phyloP scores from a whole-genome alignment of 1,140 invertebrate species.

The Cherax destructor region DNA sequence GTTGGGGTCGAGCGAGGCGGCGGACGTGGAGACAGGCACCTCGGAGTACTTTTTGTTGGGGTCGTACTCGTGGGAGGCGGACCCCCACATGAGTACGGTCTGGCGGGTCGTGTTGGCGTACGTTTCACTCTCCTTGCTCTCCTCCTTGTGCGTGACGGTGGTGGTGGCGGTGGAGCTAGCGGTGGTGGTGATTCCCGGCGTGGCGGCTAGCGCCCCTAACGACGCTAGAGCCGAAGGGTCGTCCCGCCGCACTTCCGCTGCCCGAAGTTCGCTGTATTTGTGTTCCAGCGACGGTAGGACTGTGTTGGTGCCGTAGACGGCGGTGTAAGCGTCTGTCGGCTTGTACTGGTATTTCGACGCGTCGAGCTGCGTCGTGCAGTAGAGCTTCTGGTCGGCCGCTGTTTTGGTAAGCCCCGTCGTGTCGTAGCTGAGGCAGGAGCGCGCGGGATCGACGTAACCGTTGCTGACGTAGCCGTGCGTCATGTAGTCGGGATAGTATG shows the following conservation, averaged over 20 bases:
- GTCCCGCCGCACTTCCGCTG: constrained; percentile 52
- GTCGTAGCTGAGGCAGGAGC: constrained; percentile 72
- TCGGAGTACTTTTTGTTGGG: constrained; percentile 66
- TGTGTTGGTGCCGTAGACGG: constrained; percentile 70
- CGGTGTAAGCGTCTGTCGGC: constrained; percentile 62
- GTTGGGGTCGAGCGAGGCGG: constrained; percentile 73
- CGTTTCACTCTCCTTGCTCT: constrained; percentile 52
- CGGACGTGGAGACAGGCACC: constrained; percentile 75
- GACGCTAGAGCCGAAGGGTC: constrained; percentile 65
- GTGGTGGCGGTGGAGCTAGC: constrained; percentile 40
- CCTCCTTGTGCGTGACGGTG: constrained; percentile 66
- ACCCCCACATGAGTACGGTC: constrained; percentile 75
- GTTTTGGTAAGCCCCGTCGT: constrained; percentile 65
- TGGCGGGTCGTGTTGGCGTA: constrained; percentile 73
- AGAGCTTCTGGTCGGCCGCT: constrained; percentile 68
- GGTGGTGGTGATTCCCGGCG: constrained; percentile 59
- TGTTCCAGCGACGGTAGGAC: constrained; percentile 67
- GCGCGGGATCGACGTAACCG: constrained; percentile 71
- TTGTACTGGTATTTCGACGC: constrained; percentile 72
- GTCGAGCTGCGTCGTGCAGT: constrained; percentile 70
- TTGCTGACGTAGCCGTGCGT: constrained; percentile 75
- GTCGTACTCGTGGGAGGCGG: constrained; percentile 70
- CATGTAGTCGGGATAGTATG: constrained; percentile 73
- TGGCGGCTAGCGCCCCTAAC: constrained; percentile 59
- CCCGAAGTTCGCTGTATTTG: constrained; percentile 68